Percentiles rank a stretch among this genome's conserved stretches.
phyloP scores from a whole-genome alignment of 30 jellyfish, hydroid and myxozoan species.

The Hydractinia echinata region DNA sequence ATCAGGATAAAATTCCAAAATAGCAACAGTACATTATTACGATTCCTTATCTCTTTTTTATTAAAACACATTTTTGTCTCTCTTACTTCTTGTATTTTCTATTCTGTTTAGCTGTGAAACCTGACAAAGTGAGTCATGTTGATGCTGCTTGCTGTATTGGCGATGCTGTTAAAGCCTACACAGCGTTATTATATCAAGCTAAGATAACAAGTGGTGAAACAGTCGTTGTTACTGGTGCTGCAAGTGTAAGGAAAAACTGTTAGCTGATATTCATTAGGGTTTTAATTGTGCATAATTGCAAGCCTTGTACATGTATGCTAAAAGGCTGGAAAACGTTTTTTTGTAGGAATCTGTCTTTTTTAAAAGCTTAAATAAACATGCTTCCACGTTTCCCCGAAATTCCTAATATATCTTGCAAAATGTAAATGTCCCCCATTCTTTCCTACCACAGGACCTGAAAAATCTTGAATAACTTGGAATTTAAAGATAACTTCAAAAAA shows the following conservation, averaged over 20 bases:
- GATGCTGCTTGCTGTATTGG: conserved; percentile 78
- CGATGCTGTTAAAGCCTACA: conserved; percentile 84
- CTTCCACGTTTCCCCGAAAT: not conserved
- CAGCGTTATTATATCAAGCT: conserved; percentile 82
- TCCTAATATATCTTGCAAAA: not conserved
- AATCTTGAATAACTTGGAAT: too few relatives aligned
- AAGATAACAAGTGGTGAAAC: conserved; percentile 70
- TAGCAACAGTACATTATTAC: too few relatives aligned
- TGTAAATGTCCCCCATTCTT: not conserved
- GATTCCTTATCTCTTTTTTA: too few relatives aligned
- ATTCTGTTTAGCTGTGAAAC: conserved; percentile 49
- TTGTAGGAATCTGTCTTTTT: not conserved
- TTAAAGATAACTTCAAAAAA: too few relatives aligned
- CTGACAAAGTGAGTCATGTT: conserved; percentile 58
- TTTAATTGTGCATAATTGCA: not conserved
- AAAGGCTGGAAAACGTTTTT: too few relatives aligned
- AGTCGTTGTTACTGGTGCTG: conserved; percentile 48
- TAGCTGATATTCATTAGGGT: too few relatives aligned
- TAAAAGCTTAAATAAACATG: not conserved
- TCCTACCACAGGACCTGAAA: too few relatives aligned
- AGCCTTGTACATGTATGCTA: too few relatives aligned
- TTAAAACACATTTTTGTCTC: too few relatives aligned
- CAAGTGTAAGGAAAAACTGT: conserved; percentile 42
- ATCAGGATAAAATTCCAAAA: too few relatives aligned
- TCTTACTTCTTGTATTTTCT: too few relatives aligned